Base-by-base conservation (phyloP, 1,140 invertebrate species). In the Ylistrum balloti region DNA sequence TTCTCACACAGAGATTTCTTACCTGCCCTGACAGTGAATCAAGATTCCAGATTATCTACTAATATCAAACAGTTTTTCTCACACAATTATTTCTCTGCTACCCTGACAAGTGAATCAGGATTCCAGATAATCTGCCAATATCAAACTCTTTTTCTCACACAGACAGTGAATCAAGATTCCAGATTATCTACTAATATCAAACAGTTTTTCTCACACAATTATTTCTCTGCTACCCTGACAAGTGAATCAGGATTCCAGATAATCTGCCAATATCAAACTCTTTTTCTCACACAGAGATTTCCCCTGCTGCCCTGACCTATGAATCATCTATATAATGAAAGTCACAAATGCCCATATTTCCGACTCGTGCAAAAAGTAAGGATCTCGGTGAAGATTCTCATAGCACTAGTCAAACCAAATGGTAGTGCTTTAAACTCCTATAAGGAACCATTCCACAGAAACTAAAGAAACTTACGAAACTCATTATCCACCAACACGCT, bases 321-420 rank as follows among this genome's bases (percentile, higher is more conserved):
- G 89, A 89, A 86, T 89, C 88, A 86, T 86, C 88, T 15, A 89
- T 89, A 32, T 89, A 86, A 86, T 10, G 86, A 33, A 85, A 38
- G 5, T 3, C 56, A 74, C n/a, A 74, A 74, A 74, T 28, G 28
- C 56, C 56, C 5, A 22, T 74, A n/a, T n/a, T 74, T 28, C 22
- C 5, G 17, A 74, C 7, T 22, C 41, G n/a, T 33, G 32, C 74
- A 34, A 89, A 88, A 15, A 41, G 38, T 89, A 9, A 89, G 34
- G n/a, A 86, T 0, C 33, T 85, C 86, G 13, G 88, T 89, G 41
- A 86, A 88, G 0, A 85, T 35, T 2, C 33, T 17, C 32, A n/a
- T n/a, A n/a, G 88, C 48, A 33, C 48, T 85, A 33, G 88, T 11
- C 20, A 85, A 5, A 0, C 88, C 88, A 85, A 89, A 85, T 0